Conservation (phyloP, 2,113 vertebrate species). For the Sinocyclocheilus anshuiensis region DNA sequence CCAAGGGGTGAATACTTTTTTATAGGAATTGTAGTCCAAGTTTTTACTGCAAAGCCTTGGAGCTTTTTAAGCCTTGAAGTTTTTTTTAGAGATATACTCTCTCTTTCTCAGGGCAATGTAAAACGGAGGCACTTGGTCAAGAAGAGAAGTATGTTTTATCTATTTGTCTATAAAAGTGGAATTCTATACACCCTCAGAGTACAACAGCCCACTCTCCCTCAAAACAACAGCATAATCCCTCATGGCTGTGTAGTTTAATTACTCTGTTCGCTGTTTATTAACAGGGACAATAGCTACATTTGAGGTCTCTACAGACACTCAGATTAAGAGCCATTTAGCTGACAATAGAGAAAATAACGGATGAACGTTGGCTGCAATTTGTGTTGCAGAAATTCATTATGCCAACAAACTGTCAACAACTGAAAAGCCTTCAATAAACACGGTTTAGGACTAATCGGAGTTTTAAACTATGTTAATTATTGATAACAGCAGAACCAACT, state of each 20-base stretch:
- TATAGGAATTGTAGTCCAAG: conserved; percentile 6
- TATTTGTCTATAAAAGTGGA: not conserved
- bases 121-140: not conserved
- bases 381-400: not conserved
- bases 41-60: not conserved
- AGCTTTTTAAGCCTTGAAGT: not conserved
- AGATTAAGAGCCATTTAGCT: not conserved
- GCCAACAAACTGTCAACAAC: not conserved
- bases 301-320: conserved; percentile 36
- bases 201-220: not conserved
- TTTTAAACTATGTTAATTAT: not conserved
- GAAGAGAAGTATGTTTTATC: not conserved
- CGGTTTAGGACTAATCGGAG: not conserved
- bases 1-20: not conserved
- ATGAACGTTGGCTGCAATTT: not conserved
- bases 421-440: not conserved
- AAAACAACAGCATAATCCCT: conserved; percentile 47
- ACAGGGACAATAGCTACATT: conserved; percentile 34
- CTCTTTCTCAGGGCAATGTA: not conserved
- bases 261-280: conserved; percentile 28
- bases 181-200: not conserved
- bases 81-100: conserved; percentile 7
- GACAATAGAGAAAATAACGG: not conserved
- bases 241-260: conserved; percentile 29
- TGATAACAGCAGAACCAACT: not conserved